These are phyloP conservation scores for Leptopterna dolabrata DNA, from an alignment of 2,888 invertebrate genomes.

Conservation along the genomic window DNA sequence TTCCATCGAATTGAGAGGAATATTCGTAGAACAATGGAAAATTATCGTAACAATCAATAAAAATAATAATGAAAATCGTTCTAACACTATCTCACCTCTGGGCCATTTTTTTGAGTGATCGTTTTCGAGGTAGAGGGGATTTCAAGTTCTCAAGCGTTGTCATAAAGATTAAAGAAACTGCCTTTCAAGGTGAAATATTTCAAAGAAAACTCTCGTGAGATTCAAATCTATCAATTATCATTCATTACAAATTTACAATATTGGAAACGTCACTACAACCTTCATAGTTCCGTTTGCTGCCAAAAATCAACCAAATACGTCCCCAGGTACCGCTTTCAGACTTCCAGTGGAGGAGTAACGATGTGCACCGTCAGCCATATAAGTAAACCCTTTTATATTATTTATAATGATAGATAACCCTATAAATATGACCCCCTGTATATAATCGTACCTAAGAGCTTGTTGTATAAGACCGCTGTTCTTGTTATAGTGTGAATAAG, in stretches of 20 bases:
- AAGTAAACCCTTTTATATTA: background rate
- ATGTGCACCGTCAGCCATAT: background rate
- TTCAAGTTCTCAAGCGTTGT: no score
- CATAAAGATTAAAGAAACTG: no score
- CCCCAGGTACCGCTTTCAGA: no score
- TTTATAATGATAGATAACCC: background rate
- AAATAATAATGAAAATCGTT: no score
- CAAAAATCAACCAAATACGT: no score
- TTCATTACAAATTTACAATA: no score
- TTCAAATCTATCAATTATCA: no score
- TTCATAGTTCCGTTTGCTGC: no score
- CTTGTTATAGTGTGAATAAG: background rate
- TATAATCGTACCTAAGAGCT: background rate
- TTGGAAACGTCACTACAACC: no score
- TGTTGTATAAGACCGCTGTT: background rate
- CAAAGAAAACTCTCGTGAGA: no score
- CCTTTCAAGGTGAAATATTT: no score
- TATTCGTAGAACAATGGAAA: background rate
- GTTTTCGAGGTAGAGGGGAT: background rate
- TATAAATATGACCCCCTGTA: background rate
- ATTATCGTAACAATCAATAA: background rate
- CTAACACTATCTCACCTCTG: background rate
- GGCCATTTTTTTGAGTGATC: conserved; percentile 1
- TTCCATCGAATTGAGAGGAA: background rate
- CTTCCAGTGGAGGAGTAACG: no score